phyloP scores from a whole-genome alignment of 2,888 invertebrate species.

The Drosophila rubida region DNA sequence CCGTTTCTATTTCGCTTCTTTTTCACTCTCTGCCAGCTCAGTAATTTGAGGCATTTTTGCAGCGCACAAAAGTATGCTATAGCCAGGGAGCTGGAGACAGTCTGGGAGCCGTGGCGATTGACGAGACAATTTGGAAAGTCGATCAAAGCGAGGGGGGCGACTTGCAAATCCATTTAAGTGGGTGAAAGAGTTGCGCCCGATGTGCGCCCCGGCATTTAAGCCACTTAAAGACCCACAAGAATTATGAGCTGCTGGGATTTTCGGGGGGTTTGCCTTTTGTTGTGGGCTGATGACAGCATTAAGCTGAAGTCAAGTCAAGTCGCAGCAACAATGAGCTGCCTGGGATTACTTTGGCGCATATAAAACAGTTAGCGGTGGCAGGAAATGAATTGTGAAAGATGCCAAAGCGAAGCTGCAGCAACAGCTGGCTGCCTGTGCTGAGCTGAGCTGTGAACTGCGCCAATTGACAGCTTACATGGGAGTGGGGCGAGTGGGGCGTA shows the following conservation, averaged over 20 bases:
- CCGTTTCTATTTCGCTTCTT: neutral
- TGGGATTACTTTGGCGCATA: conserved; percentile 56
- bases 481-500: conserved; percentile 25
- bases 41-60: conserved; percentile 56
- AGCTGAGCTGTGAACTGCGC: conserved; percentile 43
- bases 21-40: conserved; percentile 15
- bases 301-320: conserved; percentile 27
- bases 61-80: conserved; percentile 57
- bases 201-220: conserved; percentile 44
- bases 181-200: conserved; percentile 50
- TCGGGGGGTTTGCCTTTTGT: conserved; percentile 4
- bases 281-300: conserved; percentile 17
- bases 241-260: conserved; percentile 36
- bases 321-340: conserved; percentile 34
- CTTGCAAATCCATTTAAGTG: conserved; percentile 60
- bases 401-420: conserved; percentile 24
- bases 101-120: conserved; percentile 24
- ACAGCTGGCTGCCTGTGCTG: conserved; percentile 29
- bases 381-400: conserved; percentile 56
- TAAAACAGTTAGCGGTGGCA: conserved; percentile 56
- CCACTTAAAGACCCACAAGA: conserved; percentile 47
- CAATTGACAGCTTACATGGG: conserved; percentile 28
- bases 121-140: conserved; percentile 53
- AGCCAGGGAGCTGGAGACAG: neutral
- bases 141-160: conserved; percentile 32